Percentiles rank a stretch among this genome's conserved stretches.
phyloP scores from a whole-genome alignment of 2,888 invertebrate genomes.

The Blastobasis lacticolella region DNA sequence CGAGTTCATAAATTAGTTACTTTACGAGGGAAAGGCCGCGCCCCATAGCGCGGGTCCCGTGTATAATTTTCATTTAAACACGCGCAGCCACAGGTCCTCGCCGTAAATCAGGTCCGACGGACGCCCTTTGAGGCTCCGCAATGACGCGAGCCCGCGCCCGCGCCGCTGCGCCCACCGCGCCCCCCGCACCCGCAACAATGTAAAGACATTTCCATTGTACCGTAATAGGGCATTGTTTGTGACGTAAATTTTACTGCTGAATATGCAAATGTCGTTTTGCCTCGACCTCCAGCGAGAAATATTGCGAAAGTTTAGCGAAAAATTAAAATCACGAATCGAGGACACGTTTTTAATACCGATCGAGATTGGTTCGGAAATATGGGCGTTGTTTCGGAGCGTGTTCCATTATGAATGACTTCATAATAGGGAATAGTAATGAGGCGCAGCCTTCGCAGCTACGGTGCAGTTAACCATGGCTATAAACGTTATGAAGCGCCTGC shows the following conservation, averaged over 20 bases:
- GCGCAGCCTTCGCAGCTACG: not conserved
- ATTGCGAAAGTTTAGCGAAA: slow-evolving; percentile 65
- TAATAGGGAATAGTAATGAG: slow-evolving; percentile 7
- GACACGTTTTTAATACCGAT: slow-evolving; percentile 47
- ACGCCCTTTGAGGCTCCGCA: slow-evolving; percentile 40
- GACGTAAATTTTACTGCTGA: slow-evolving; percentile 67
- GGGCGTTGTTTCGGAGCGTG: not conserved
- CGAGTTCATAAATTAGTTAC: slow-evolving; percentile 67
- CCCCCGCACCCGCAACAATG: slow-evolving; percentile 47
- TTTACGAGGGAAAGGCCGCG: slow-evolving; percentile 60
- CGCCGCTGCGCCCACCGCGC: slow-evolving; percentile 21
- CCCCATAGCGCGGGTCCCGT: slow-evolving; percentile 44
- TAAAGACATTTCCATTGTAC: slow-evolving; percentile 69
- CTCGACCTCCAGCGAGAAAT: slow-evolving; percentile 58
- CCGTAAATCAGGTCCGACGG: slow-evolving; percentile 59
- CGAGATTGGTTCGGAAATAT: slow-evolving; percentile 29
- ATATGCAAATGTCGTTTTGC: slow-evolving; percentile 66
- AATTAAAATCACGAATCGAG: slow-evolving; percentile 62
- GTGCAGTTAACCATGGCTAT: slow-evolving; percentile 3
- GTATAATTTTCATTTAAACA: slow-evolving; percentile 69
- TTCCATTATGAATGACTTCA: not conserved
- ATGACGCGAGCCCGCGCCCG: slow-evolving; percentile 22
- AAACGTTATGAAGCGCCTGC: slow-evolving; percentile 7
- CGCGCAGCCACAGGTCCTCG: slow-evolving; percentile 58
- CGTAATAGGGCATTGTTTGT: slow-evolving; percentile 69